A percentile compares a stretch with the other conserved stretches of the same genome.
Evolutionary conservation across 2,888 invertebrate species (phyloP).

Genomic region (Himalopsyche anomala): DNA sequence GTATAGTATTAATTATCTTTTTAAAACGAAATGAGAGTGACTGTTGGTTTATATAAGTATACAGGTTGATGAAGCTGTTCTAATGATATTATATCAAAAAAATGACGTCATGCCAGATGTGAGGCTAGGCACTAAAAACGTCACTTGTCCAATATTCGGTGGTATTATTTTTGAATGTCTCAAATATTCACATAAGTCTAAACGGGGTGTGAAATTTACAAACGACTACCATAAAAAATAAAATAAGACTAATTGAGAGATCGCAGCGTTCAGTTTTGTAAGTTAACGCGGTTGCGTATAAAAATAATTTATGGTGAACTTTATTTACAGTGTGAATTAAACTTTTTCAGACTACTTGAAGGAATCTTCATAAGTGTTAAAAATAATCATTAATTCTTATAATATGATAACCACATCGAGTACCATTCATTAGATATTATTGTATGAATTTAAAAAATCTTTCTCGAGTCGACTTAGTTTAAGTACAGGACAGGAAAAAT

Average conservation of each 20-base stretch:
- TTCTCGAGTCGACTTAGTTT: too few species aligned
- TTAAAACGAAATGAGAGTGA: too few species aligned
- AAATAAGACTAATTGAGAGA: slow-evolving; percentile 5
- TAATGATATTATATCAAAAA: too few species aligned
- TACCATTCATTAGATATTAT: too few species aligned
- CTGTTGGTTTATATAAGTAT: too few species aligned
- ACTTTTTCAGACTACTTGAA: neutral
- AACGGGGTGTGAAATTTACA: slow-evolving; percentile 15
- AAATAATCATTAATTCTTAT: too few species aligned
- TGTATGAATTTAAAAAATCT: too few species aligned
- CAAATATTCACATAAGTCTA: slow-evolving; percentile 29
- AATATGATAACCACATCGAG: too few species aligned
- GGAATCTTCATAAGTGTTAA: neutral
- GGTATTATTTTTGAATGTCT: neutral
- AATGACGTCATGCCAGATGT: neutral
- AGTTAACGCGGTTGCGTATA: slow-evolving; percentile 16
- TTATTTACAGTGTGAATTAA: slow-evolving; percentile 3
- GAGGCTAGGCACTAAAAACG: neutral
- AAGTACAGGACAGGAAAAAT: too few species aligned
- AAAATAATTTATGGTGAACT: slow-evolving; percentile 17
- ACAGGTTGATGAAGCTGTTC: too few species aligned
- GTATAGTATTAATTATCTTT: too few species aligned
- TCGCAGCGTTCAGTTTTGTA: slow-evolving; percentile 15
- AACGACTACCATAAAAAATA: slow-evolving; percentile 4
- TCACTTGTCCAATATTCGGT: slow-evolving; percentile 1